Conservation (phyloP, 1,140 invertebrate genomes). For the Zaprionus lachaisei region DNA sequence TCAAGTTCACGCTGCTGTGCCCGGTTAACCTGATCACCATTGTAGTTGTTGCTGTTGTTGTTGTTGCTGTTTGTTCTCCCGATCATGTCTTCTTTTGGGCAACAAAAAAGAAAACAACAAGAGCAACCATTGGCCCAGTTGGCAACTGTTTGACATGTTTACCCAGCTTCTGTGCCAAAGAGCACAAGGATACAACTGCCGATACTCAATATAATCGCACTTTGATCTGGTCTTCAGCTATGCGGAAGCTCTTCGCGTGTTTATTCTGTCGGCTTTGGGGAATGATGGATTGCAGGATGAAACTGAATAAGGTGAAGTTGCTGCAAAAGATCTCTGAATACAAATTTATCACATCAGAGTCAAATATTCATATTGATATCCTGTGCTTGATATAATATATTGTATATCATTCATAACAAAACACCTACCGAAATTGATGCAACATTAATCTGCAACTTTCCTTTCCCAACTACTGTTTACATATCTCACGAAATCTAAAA, state of each 20-base stretch:
- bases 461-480: not conserved
- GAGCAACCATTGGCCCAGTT: conserved; percentile 64
- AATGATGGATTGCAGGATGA: conserved; percentile 63
- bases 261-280: conserved; percentile 42
- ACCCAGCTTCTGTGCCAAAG: conserved; percentile 39
- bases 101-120: conserved; percentile 23
- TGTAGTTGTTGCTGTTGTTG: conserved; percentile 37
- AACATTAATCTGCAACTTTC: conserved; percentile 10
- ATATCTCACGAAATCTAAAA: not conserved
- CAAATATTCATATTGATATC: not conserved
- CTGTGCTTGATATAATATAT: not conserved
- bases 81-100: conserved; percentile 69
- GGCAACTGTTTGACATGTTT: conserved; percentile 58
- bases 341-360: not conserved
- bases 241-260: conserved; percentile 56
- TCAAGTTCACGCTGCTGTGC: conserved; percentile 49
- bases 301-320: not conserved
- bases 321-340: not conserved
- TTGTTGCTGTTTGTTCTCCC: conserved; percentile 20
- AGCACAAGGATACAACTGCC: conserved; percentile 26
- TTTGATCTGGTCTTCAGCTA: conserved; percentile 47
- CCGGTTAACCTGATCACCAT: conserved; percentile 58
- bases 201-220: not conserved
- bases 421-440: not conserved
- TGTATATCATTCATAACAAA: not conserved